Percentiles rank a stretch among this genome's conserved stretches.
These are phyloP conservation scores for Epinotia bilunana DNA, from an alignment of 2,888 invertebrate genomes.

Conservation along the genomic window DNA sequence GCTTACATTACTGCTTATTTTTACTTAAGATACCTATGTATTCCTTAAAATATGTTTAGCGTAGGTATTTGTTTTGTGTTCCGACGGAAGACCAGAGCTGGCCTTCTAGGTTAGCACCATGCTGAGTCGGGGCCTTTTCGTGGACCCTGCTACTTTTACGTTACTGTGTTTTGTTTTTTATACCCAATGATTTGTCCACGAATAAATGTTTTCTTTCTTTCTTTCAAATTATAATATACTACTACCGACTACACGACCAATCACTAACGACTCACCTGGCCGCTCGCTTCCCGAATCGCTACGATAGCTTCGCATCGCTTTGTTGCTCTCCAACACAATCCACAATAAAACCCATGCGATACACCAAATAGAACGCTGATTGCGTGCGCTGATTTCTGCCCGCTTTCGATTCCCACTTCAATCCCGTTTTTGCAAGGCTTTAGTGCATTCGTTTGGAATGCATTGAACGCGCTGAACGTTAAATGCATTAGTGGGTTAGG, in stretches of 20 bases:
- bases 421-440: constrained; percentile 1
- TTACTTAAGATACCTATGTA: too few species aligned
- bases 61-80: too few species aligned
- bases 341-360: constrained; percentile 46
- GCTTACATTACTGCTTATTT: too few species aligned
- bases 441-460: not conserved
- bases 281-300: not conserved
- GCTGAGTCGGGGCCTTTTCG: too few species aligned
- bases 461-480: not conserved
- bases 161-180: too few species aligned
- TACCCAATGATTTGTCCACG: too few species aligned
- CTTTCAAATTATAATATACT: too few species aligned
- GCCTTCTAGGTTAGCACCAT: too few species aligned
- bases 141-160: too few species aligned
- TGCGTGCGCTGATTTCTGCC: constrained; percentile 28
- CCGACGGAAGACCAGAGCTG: too few species aligned
- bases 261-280: not conserved
- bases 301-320: not conserved
- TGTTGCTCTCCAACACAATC: constrained; percentile 23
- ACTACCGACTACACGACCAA: not conserved
- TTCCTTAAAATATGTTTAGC: too few species aligned
- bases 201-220: too few species aligned
- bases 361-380: constrained; percentile 31
- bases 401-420: not conserved
- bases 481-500: constrained; percentile 1